Evolutionary conservation across 2,113 vertebrate genomes (phyloP).

Genomic region (Oncorhynchus masou): DNA sequence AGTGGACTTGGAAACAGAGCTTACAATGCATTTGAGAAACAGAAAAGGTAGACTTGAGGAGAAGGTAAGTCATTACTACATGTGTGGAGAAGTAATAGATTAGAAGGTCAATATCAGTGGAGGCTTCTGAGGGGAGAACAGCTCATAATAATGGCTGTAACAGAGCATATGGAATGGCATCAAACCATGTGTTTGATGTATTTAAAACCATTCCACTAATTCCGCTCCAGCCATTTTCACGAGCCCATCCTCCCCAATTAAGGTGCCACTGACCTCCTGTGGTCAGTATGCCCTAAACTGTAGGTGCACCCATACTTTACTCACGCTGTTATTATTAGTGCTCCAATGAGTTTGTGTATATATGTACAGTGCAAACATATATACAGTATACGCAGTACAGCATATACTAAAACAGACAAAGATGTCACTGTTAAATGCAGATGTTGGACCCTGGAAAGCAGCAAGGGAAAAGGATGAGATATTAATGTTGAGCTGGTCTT

Average conservation of each 20-base stretch:
- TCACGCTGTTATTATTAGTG: conserved; percentile 54
- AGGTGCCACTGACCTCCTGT: too few relatives aligned
- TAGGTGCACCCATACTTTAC: conserved; percentile 29
- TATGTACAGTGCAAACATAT: conserved; percentile 76
- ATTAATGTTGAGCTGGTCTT: conserved; percentile 46
- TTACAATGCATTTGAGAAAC: neutral
- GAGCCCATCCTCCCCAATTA: too few relatives aligned
- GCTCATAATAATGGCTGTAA: too few relatives aligned
- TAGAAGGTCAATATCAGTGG: neutral
- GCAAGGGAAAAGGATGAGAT: conserved; percentile 41
- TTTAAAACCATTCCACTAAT: too few relatives aligned
- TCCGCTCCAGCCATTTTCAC: too few relatives aligned
- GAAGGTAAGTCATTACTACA: conserved; percentile 1
- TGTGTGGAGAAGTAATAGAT: neutral
- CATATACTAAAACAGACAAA: conserved; percentile 49
- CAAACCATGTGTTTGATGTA: too few relatives aligned
- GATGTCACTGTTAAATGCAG: conserved; percentile 46
- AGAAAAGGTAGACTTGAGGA: conserved; percentile 7
- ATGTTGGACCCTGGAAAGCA: conserved; percentile 57
- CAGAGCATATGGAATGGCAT: too few relatives aligned
- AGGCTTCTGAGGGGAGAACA: too few relatives aligned
- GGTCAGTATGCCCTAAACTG: conserved; percentile 8
- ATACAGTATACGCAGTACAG: conserved; percentile 70
- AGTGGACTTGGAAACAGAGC: neutral
- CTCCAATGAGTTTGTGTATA: conserved; percentile 61